Evolutionary conservation across 2,888 invertebrate species (phyloP).

Genomic region (Plagodis dolabraria): DNA sequence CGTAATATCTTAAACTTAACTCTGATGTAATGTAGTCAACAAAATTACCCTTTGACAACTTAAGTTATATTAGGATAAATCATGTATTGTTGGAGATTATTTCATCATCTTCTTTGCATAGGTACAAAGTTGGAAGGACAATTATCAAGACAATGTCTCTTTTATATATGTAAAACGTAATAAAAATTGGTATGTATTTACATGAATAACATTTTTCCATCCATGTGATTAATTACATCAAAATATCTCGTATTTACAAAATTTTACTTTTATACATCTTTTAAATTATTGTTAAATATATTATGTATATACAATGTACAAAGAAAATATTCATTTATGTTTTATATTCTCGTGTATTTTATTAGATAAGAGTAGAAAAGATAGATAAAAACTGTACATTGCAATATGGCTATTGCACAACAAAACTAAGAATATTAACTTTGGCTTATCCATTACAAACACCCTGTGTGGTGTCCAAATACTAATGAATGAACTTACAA

Average conservation of each 20-base stretch:
- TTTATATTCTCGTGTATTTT: constrained; percentile 60
- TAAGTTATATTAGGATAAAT: constrained; percentile 25
- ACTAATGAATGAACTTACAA: constrained; percentile 53
- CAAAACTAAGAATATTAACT: constrained; percentile 79
- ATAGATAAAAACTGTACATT: constrained; percentile 78
- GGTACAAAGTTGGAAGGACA: constrained; percentile 31
- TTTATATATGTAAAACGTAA: constrained; percentile 35
- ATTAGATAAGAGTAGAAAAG: constrained; percentile 60
- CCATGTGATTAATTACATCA: constrained; percentile 47
- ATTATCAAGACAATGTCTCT: constrained; percentile 56
- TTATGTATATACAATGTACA: constrained; percentile 82
- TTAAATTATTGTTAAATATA: constrained; percentile 64
- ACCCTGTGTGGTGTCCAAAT: constrained; percentile 58
- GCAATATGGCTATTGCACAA: constrained; percentile 82
- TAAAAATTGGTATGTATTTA: constrained; percentile 28
- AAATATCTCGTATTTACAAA: constrained; percentile 63
- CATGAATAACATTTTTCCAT: constrained; percentile 45
- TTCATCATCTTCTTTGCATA: constrained; percentile 37
- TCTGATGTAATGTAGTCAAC: constrained; percentile 61
- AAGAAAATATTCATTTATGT: constrained; percentile 61
- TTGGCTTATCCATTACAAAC: constrained; percentile 81
- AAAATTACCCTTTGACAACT: constrained; percentile 74
- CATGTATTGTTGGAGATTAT: constrained; percentile 31
- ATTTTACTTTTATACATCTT: constrained; percentile 62
- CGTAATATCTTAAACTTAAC: constrained; percentile 30